phyloP scores from a whole-genome alignment of 2,797 vertebrate genomes.

The Chelmon rostratus region DNA sequence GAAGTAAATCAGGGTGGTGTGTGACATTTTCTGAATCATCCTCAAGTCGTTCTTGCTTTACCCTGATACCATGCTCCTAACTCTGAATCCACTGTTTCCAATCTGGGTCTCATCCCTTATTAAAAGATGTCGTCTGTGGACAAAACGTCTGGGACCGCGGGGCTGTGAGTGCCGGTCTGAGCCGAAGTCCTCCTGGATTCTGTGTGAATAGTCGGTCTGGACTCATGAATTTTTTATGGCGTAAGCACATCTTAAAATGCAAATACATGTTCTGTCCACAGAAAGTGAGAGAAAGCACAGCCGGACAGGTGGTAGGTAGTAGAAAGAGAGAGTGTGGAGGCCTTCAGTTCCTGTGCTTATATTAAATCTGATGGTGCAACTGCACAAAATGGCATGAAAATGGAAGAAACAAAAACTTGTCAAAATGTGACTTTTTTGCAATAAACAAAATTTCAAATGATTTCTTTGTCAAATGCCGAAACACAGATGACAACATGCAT shows the following conservation, averaged over 20 bases:
- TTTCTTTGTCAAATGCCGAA: too few species aligned
- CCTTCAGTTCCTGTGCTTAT: neutral
- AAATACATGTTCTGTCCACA: conserved; percentile 58
- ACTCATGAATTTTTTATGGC: conserved; percentile 58
- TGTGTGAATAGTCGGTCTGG: conserved; percentile 29
- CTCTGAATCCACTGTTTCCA: conserved; percentile 9
- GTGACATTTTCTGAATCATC: neutral
- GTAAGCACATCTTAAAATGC: conserved; percentile 57
- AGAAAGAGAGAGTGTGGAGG: neutral
- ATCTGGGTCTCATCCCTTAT: conserved; percentile 5
- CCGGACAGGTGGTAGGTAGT: neutral
- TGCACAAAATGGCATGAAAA: neutral
- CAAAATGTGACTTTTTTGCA: too few species aligned
- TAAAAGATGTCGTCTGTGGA: conserved; percentile 9
- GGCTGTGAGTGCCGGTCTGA: neutral
- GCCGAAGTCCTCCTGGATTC: conserved; percentile 31
- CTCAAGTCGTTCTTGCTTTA: neutral
- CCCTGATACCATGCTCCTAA: accelerated
- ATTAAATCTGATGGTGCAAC: neutral
- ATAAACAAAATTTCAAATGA: too few species aligned
- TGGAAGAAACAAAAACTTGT: neutral
- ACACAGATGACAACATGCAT: too few species aligned
- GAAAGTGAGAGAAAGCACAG: conserved; percentile 14
- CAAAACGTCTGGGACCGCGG: conserved; percentile 18
- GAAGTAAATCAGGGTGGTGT: neutral